These are phyloP conservation scores for Trypoxylus dichotomus DNA, from an alignment of 1,140 invertebrate genomes.

Conservation along the genomic window DNA sequence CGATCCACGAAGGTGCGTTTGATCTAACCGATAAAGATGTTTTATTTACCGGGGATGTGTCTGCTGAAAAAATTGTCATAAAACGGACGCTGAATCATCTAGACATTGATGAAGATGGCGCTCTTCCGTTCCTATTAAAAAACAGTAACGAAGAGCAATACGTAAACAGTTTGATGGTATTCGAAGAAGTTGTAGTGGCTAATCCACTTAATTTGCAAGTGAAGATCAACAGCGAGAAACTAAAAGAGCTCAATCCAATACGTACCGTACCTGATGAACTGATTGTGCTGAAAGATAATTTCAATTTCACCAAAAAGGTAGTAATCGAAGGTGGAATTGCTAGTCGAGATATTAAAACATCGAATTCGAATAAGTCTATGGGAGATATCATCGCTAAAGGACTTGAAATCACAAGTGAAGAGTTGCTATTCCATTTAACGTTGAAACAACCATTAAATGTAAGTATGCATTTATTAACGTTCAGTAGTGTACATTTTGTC, in stretches of 20 bases:
- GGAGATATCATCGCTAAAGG: conserved; percentile 15
- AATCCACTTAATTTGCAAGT: conserved; percentile 51
- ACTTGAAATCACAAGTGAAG: conserved; percentile 43
- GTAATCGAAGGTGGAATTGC: conserved; percentile 47
- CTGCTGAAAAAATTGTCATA: conserved; percentile 6
- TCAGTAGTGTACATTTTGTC: no score
- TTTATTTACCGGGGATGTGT: conserved; percentile 50
- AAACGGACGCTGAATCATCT: conserved; percentile 47
- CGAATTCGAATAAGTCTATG: neutral
- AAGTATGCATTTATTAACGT: no score
- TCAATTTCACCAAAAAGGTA: conserved; percentile 52
- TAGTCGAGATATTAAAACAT: conserved; percentile 1
- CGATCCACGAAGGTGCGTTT: conserved; percentile 46
- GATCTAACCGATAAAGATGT: conserved; percentile 52
- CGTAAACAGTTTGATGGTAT: conserved; percentile 51
- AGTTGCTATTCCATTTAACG: conserved; percentile 44
- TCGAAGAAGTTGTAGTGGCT: conserved; percentile 51
- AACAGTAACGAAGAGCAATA: conserved; percentile 49
- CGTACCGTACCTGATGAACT: conserved; percentile 48
- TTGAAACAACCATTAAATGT: conserved; percentile 51
- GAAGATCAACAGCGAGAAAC: conserved; percentile 47
- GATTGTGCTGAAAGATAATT: conserved; percentile 49
- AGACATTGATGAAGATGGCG: conserved; percentile 45
- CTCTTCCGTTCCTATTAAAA: conserved; percentile 53
- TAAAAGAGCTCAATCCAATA: conserved; percentile 53